These are phyloP conservation scores for Stomorhina lunata DNA, from an alignment of 2,888 invertebrate species.

Conservation along the genomic window DNA sequence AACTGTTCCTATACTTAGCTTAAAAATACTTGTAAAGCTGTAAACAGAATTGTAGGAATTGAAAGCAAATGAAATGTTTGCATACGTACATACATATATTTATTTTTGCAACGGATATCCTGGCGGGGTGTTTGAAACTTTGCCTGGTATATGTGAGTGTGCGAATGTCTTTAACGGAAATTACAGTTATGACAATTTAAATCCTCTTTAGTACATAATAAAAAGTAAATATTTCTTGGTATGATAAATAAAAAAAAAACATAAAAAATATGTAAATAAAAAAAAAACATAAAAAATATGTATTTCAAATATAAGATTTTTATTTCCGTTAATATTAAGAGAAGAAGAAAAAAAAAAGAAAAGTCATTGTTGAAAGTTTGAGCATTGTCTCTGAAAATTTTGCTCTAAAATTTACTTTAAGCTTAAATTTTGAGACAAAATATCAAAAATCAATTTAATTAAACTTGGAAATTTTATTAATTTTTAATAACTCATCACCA, in stretches of 20 bases:
- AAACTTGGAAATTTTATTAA: too few species aligned
- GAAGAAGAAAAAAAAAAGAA: too few species aligned
- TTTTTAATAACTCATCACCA: conserved; percentile 16
- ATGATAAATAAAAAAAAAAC: conserved; percentile 13
- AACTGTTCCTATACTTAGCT: neutral
- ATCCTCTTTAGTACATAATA: conserved; percentile 58
- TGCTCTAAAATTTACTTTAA: too few species aligned
- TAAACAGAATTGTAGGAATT: conserved; percentile 41
- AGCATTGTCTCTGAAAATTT: too few species aligned
- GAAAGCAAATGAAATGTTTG: conserved; percentile 53
- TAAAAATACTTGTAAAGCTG: conserved; percentile 24
- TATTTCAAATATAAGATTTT: neutral
- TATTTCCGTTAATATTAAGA: neutral
- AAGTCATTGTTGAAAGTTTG: too few species aligned
- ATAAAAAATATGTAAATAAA: neutral
- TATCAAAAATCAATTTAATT: too few species aligned
- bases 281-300: neutral
- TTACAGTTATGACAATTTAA: conserved; percentile 63
- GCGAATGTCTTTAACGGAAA: conserved; percentile 54
- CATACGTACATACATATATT: conserved; percentile 23
- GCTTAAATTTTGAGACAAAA: too few species aligned
- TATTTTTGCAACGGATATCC: conserved; percentile 60
- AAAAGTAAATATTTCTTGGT: conserved; percentile 56
- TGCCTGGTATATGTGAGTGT: neutral
- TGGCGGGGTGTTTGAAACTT: conserved; percentile 57